phyloP scores from a whole-genome alignment of 2,797 vertebrate species.

The Danio choprae region DNA sequence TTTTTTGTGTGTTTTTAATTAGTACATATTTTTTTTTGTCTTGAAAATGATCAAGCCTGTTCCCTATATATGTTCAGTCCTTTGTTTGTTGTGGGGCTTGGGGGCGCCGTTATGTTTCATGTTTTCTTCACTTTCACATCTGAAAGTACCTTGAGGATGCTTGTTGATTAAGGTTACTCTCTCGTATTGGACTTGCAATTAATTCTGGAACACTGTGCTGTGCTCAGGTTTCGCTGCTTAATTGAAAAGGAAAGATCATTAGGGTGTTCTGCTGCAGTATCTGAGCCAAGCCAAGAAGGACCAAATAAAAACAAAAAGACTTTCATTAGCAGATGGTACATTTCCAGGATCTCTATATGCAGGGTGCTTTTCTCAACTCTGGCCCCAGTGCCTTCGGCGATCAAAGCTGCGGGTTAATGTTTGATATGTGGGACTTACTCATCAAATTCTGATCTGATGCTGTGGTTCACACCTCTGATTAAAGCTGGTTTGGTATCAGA shows the following conservation, averaged over 20 bases:
- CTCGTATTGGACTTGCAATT: slow-evolving; percentile 58
- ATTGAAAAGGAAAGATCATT: slow-evolving; percentile 64
- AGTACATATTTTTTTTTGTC: neutral
- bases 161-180: slow-evolving; percentile 25
- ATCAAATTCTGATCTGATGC: slow-evolving; percentile 9
- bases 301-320: slow-evolving; percentile 53
- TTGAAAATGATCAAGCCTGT: neutral
- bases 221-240: slow-evolving; percentile 43
- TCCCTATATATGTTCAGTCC: neutral
- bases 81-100: neutral
- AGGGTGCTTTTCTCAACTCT: slow-evolving; percentile 33
- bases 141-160: slow-evolving; percentile 12
- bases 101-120: neutral
- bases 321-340: slow-evolving; percentile 52
- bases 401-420: slow-evolving; percentile 33
- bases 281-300: slow-evolving; percentile 40
- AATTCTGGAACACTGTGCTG: slow-evolving; percentile 44
- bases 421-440: slow-evolving; percentile 19
- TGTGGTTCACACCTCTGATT: slow-evolving; percentile 42
- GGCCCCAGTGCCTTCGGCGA: slow-evolving; percentile 17
- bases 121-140: slow-evolving; percentile 2
- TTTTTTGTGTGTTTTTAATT: no score
- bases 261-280: slow-evolving; percentile 46
- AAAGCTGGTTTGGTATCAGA: slow-evolving; percentile 5
- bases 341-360: slow-evolving; percentile 33